Evolutionary conservation across 2,113 vertebrate species (phyloP).

Genomic region (Otolemur garnettii): DNA sequence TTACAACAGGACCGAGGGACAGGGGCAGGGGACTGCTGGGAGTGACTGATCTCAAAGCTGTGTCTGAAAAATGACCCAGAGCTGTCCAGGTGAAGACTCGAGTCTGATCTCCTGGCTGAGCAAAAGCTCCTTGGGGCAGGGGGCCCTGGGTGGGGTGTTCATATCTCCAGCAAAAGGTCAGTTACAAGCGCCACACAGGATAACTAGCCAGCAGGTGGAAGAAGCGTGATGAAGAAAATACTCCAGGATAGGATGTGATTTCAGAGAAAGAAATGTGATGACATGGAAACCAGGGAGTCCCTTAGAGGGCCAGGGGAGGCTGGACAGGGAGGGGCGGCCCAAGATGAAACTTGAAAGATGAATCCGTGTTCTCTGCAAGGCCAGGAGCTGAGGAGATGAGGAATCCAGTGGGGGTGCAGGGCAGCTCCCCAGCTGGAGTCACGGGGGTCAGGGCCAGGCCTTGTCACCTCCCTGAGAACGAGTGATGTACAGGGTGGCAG

Average conservation of each 20-base stretch:
- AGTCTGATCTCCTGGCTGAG: not conserved
- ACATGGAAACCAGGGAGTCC: no score
- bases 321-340: not conserved
- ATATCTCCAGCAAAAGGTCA: not conserved
- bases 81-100: no score
- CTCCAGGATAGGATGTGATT: not conserved
- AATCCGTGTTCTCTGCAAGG: not conserved
- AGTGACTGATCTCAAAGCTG: no score
- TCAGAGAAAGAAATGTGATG: not conserved
- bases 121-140: no score
- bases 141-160: no score
- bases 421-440: not conserved
- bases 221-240: not conserved
- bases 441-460: not conserved
- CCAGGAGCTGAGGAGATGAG: not conserved
- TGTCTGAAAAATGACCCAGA: not conserved
- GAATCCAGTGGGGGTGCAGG: no score
- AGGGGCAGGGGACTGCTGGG: not conserved
- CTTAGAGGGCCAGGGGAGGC: not conserved
- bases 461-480: not conserved
- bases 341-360: not conserved
- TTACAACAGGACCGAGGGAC: fast-evolving
- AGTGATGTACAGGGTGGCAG: no score
- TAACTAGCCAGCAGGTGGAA: not conserved
- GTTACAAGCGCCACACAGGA: not conserved